phyloP scores from a whole-genome alignment of 2,113 vertebrate species.

The Centropristis striata region DNA sequence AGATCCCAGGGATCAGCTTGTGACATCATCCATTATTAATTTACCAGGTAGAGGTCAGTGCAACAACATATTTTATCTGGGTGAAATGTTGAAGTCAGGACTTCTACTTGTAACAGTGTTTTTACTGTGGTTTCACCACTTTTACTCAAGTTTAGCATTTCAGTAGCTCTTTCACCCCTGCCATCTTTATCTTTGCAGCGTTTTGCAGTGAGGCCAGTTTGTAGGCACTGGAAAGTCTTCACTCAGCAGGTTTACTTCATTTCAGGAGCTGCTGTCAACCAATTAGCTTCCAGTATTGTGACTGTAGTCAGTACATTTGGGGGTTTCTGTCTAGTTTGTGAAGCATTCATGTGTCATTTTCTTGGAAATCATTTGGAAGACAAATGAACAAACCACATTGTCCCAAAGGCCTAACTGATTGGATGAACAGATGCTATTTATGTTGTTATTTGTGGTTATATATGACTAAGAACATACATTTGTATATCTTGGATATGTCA shows the following conservation, averaged over 20 bases:
- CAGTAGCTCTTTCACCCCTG: background rate
- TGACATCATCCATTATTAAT: background rate
- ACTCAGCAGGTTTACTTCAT: constrained; percentile 1
- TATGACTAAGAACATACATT: constrained; percentile 1
- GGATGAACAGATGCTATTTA: constrained; percentile 17
- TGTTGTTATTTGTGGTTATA: background rate
- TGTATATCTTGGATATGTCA: background rate
- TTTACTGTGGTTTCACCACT: background rate
- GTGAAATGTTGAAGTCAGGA: background rate
- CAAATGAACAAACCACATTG: constrained; percentile 13
- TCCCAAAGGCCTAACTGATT: background rate
- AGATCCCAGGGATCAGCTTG: background rate
- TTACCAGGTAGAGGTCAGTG: background rate
- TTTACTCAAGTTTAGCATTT: background rate
- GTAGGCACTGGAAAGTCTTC: background rate
- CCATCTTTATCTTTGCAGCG: background rate
- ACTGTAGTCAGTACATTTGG: background rate
- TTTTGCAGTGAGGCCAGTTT: background rate
- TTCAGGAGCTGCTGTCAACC: constrained; percentile 2
- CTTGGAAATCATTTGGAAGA: background rate
- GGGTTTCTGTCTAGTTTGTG: background rate
- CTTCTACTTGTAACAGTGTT: background rate
- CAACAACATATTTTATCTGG: background rate
- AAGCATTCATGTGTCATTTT: background rate
- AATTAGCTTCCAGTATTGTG: background rate